phyloP scores from a whole-genome alignment of 2,888 invertebrate genomes.

The Cerceris ruficornis region DNA sequence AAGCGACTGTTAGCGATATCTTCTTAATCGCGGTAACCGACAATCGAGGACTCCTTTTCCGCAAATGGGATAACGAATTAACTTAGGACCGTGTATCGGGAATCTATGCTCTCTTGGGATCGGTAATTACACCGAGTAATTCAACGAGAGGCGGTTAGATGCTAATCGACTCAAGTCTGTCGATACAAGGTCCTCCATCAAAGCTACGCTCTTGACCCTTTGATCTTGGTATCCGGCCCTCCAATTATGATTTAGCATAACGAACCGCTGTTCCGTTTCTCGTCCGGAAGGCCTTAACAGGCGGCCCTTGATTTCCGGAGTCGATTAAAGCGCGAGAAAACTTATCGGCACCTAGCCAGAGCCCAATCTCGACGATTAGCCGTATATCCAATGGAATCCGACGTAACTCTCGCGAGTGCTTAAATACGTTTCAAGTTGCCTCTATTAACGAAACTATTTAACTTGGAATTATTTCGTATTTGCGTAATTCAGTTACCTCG shows the following conservation, averaged over 20 bases:
- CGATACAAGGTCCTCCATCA: constrained; percentile 58
- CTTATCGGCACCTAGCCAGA: neutral
- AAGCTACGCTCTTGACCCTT: constrained; percentile 49
- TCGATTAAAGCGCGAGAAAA: neutral
- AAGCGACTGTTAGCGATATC: constrained; percentile 35
- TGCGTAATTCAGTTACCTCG: neutral
- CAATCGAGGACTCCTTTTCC: constrained; percentile 14
- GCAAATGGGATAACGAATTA: constrained; percentile 53
- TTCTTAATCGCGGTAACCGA: constrained; percentile 19
- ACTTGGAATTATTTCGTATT: too few relatives aligned
- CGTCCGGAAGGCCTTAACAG: neutral
- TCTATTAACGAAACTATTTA: too few relatives aligned
- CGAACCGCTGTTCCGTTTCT: neutral
- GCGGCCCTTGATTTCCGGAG: neutral
- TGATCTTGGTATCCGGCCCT: constrained; percentile 49
- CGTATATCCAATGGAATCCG: too few relatives aligned
- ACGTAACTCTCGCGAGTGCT: too few relatives aligned
- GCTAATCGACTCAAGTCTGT: constrained; percentile 56
- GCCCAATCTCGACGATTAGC: too few relatives aligned
- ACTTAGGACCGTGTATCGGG: constrained; percentile 47
- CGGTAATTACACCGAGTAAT: constrained; percentile 59
- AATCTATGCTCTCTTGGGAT: constrained; percentile 43
- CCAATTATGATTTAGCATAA: constrained; percentile 52
- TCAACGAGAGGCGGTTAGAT: constrained; percentile 30
- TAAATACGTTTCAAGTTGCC: too few relatives aligned